Base-by-base conservation (phyloP, 2,113 vertebrate species). In the Hyperopisus bebe region DNA sequence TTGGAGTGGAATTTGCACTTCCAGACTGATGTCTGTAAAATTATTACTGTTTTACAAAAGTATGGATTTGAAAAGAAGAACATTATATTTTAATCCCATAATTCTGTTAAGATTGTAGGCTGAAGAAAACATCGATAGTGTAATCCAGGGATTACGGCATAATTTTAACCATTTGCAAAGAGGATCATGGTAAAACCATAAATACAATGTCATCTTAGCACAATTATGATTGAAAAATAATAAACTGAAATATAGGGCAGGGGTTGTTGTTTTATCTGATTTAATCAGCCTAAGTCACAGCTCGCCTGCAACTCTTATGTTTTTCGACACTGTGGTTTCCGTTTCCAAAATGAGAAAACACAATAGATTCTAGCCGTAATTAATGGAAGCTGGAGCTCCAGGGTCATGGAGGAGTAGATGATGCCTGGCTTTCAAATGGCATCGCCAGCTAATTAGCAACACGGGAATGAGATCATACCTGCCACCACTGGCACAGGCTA, bases 111-210 rank as follows among this genome's bases (percentile, higher is more conserved):
- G 88, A 89, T 89, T n/a, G 27, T 10, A 74, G 31, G 47, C 27
- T 83, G 27, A 82, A 83, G 48, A 80, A 83, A 82, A 83, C 74
- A 80, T 66, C 15, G 35, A 89, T 55, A 21, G 11, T 89, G 27
- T 89, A 89, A 89, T 89, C 88, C 48, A 80, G 0, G 48, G 70
- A 89, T 89, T 83, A 89, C 8, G 2, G n/a, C 51, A 88, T 27
- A 80, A 74, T 80, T 89, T 89, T 88, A 39, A 89, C 88, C n/a
- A 80, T 50, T 89, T 89, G 62, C 17, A 53, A 89, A 53, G 47
- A 80, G 88, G 66, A 46, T 88, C 88, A 88, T 88, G 62, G 11
- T 47, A 62, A 88, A 48, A 66, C 58, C 87, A 74, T 27, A 88
- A 80, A 89, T 70, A 74, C 24, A 88, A 51, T 46, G 70, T 39